Percentiles rank a stretch among this genome's conserved stretches.
These are phyloP conservation scores for Calliscelio sp. DNA, from an alignment of 2,888 invertebrate species.

Conservation along the genomic window DNA sequence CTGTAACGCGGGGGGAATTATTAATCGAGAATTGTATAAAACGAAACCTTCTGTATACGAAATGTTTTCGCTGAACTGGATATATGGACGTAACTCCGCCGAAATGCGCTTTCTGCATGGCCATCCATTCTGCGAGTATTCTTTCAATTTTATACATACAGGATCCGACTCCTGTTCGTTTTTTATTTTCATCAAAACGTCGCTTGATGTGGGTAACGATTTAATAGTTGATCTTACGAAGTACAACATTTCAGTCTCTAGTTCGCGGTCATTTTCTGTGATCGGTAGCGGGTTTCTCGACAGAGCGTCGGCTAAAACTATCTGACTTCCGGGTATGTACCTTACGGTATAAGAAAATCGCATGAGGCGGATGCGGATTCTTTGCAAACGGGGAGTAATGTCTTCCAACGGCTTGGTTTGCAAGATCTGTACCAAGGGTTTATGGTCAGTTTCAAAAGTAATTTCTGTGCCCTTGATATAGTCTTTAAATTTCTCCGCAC, in stretches of 20 bases:
- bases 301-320: no score
- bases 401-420: slow-evolving; percentile 82
- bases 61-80: background rate
- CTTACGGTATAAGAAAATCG: slow-evolving; percentile 76
- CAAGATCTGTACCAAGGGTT: background rate
- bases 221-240: background rate
- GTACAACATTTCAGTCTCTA: no score
- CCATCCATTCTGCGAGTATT: background rate
- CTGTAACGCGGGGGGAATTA: background rate
- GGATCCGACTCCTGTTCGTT: background rate
- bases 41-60: slow-evolving; percentile 1
- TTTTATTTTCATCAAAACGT: slow-evolving; percentile 13
- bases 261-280: no score
- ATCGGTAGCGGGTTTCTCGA: no score
- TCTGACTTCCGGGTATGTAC: slow-evolving; percentile 48
- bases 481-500: background rate
- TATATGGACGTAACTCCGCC: background rate
- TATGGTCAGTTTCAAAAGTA: slow-evolving; percentile 2
- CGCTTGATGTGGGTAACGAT: background rate
- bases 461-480: background rate
- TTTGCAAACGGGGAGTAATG: slow-evolving; percentile 80
- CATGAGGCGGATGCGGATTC: slow-evolving; percentile 79
- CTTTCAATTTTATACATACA: slow-evolving; percentile 10
- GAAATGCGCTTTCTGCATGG: background rate
- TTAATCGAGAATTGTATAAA: background rate